Evolutionary conservation across 2,797 vertebrate species (phyloP), one percentile per base, ranked within the genome.

Genomic region (Tadarida brasiliensis): DNA sequence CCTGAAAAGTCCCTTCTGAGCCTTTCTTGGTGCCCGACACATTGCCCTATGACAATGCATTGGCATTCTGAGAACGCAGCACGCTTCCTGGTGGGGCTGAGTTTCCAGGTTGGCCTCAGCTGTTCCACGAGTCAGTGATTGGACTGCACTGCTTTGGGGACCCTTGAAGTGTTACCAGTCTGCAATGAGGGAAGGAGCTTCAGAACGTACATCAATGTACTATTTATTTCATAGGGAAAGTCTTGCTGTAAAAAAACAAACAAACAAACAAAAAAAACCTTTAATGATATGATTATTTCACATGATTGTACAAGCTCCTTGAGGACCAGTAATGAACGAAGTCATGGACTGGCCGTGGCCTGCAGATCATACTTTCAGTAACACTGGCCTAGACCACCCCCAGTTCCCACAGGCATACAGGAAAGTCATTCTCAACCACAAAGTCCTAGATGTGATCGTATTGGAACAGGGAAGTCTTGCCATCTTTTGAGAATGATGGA

Each of bases 251-350:
- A 67, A 61, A 67, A 61, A 59, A 63, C 24, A 63, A 24, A 2
- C 33, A 33, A 1, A 68, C 30, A n/a, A 44, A 44, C 39, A 44
- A 44, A 44, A 44, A 44, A 5, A 44, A 11, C 11, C 33, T 70
- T 87, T 95, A 68, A 74, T 80, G 49, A 59, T 54, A 11, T 54
- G 35, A 44, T 61, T 91, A 33, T 65, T 95, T 67, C 80, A 19
- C 24, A 30, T 10, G 28, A 76, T 15, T 56, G 24, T 19, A 54
- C 9, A 82, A 88, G 30, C 11, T 77, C 33, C 30, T 81, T 76
- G 61, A n/a, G 39, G 39, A 39, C 54, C 49, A 85, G 10, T 39
- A n/a, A 77, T 56, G 24, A 67, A 78, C 57, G 7, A 22, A 33
- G 61, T 84, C 81, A 39, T n/a, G 49, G 8, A 44, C 74, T 14